phyloP scores from a whole-genome alignment of 2,888 invertebrate genomes.

The Kuschelorhynchus macadamiae region DNA sequence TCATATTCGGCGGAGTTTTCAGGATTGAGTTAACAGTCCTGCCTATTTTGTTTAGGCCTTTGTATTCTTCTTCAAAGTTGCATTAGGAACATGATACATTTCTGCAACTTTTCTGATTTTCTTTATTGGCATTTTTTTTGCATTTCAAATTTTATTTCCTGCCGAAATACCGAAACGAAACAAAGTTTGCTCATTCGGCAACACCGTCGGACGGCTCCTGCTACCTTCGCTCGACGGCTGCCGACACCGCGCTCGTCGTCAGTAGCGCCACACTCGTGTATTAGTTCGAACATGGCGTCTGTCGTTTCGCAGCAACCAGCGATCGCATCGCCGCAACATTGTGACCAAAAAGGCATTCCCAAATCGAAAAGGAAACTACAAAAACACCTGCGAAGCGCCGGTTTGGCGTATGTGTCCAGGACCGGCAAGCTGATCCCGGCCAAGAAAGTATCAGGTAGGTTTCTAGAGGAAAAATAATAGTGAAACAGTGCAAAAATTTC shows the following conservation, averaged over 20 bases:
- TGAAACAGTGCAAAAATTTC: conserved; percentile 21
- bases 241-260: not conserved
- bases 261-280: conserved; percentile 46
- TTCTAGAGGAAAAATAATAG: not conserved
- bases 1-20: too few relatives aligned
- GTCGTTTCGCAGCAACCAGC: conserved; percentile 61
- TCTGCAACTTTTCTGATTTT: too few relatives aligned
- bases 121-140: too few relatives aligned
- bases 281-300: conserved; percentile 62
- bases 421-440: conserved; percentile 70
- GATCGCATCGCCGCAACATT: conserved; percentile 60
- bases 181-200: too few relatives aligned
- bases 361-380: conserved; percentile 69
- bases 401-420: conserved; percentile 69
- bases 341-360: conserved; percentile 66
- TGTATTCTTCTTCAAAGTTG: too few relatives aligned
- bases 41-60: too few relatives aligned
- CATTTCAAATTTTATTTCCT: too few relatives aligned
- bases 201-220: too few relatives aligned
- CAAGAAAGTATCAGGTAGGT: conserved; percentile 70
- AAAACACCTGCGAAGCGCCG: conserved; percentile 69
- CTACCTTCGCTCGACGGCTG: too few relatives aligned
- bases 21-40: too few relatives aligned
- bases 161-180: too few relatives aligned
- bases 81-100: too few relatives aligned